Base-by-base conservation (phyloP, 2,888 invertebrate genomes). In the Phasia obesa region DNA sequence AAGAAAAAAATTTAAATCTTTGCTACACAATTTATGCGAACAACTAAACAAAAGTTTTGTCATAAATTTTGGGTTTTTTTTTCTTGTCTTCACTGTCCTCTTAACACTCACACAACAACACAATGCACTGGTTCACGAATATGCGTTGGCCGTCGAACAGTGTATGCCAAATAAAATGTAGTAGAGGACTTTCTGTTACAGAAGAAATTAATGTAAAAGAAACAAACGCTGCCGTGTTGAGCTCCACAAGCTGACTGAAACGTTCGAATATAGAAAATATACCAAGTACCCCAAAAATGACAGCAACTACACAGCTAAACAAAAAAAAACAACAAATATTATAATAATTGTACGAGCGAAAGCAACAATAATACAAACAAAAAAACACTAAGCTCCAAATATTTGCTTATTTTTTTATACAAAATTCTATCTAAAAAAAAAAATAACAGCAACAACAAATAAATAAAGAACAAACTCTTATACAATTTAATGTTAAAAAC, bases 221-320 rank as follows among this genome's bases (percentile, higher is more conserved):
- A 80, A 13, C 81, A 81, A 81, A 76, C 81, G 78, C 69, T 60
- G 67, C 78, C 67, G 78, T n/a, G n/a, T 74, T 82, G 78, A 82
- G 78, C 82, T 82, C 82, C 82, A 78, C 73, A 81, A 81, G 53
- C 81, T 78, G 62, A 82, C 81, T 82, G 73, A 77, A 67, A 49
- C 44, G 49, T 77, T 77, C 69, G n/a, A 4, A 38, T 51, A 69
- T 69, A 78, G 77, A 42, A 78, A 82, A 67, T 60, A 53, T 17
- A 64, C 17, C 60, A 82, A 77, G 78, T 78, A 78, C 81, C 81
- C 77, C 62, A 65, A 73, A 80, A 69, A 25, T 42, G 4, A 1
- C n/a, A 80, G 21, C 64, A 70, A 70, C 55, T 35, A 47, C 55
- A 65, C 31, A 38, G 25, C 21, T 38, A 74, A 59, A 57, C 17